Percentiles rank a stretch among this genome's conserved stretches.
Conservation (phyloP, 2,888 invertebrate species). For the Orchestes rusci region DNA sequence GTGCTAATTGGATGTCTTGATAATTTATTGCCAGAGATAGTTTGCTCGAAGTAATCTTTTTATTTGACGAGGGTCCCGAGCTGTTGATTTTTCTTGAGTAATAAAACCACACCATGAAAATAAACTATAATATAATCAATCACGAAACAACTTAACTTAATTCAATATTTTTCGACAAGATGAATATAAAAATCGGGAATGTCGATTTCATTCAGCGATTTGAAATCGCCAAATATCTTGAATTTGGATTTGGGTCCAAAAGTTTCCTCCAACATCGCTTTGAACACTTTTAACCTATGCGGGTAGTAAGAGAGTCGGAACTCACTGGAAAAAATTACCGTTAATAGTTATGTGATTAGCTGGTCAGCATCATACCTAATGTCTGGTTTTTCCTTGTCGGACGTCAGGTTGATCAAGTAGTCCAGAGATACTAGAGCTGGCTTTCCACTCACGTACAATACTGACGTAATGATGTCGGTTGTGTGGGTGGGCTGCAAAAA, state of each 20-base stretch:
- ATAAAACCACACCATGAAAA: neutral
- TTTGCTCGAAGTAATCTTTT: too few species aligned
- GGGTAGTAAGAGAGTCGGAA: slow-evolving; percentile 87
- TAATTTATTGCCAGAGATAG: too few species aligned
- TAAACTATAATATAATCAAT: neutral
- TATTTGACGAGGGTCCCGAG: too few species aligned
- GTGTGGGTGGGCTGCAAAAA: slow-evolving; percentile 53
- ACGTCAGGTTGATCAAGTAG: slow-evolving; percentile 63
- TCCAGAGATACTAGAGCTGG: slow-evolving; percentile 75
- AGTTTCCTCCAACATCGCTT: slow-evolving; percentile 59
- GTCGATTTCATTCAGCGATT: slow-evolving; percentile 54
- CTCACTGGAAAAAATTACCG: slow-evolving; percentile 56
- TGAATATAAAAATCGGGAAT: slow-evolving; percentile 82
- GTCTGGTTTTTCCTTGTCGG: slow-evolving; percentile 27
- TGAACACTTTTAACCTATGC: slow-evolving; percentile 67
- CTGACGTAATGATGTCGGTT: slow-evolving; percentile 78
- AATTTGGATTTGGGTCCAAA: slow-evolving; percentile 61
- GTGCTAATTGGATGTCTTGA: too few species aligned
- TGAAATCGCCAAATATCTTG: slow-evolving; percentile 76
- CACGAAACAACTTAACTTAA: slow-evolving; percentile 1
- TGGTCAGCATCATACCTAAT: too few species aligned
- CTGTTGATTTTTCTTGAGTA: too few species aligned
- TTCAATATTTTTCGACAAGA: slow-evolving; percentile 58
- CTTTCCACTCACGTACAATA: slow-evolving; percentile 69
- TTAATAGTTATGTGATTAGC: slow-evolving; percentile 20